phyloP scores from a whole-genome alignment of 2,113 vertebrate genomes.

The Phyllostomus discolor region DNA sequence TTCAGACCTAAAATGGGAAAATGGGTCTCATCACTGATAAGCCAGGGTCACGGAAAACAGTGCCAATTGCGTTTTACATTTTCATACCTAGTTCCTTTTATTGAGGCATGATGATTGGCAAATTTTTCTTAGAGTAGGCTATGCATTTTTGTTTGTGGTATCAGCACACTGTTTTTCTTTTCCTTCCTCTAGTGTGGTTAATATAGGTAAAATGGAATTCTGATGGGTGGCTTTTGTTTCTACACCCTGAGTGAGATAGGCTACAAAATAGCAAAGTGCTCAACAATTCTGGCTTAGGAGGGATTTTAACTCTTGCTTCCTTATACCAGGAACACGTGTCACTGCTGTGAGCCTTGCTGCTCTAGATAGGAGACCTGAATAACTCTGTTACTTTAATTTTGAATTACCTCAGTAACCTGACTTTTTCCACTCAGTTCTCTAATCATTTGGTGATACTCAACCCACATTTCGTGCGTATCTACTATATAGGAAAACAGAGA shows the following conservation, averaged over 20 bases:
- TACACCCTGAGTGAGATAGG: background rate
- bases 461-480: background rate
- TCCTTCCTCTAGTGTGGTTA: background rate
- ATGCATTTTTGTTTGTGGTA: background rate
- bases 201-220: background rate
- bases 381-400: constrained; percentile 16
- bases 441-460: background rate
- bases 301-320: constrained; percentile 5
- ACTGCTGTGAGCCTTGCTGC: background rate
- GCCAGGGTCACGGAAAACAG: background rate
- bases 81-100: background rate
- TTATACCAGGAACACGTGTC: background rate
- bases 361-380: constrained; percentile 1
- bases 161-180: background rate
- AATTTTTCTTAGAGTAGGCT: background rate
- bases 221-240: background rate
- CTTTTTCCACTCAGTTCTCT: background rate
- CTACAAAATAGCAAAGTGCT: background rate
- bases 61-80: background rate
- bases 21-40: background rate
- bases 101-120: background rate
- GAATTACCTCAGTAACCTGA: constrained; percentile 11
- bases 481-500: background rate
- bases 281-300: background rate
- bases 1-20: background rate